Evolutionary conservation across 2,888 invertebrate species (phyloP), one percentile per base, ranked within the genome.

Genomic region (Eueremaeus valkanovi): DNA sequence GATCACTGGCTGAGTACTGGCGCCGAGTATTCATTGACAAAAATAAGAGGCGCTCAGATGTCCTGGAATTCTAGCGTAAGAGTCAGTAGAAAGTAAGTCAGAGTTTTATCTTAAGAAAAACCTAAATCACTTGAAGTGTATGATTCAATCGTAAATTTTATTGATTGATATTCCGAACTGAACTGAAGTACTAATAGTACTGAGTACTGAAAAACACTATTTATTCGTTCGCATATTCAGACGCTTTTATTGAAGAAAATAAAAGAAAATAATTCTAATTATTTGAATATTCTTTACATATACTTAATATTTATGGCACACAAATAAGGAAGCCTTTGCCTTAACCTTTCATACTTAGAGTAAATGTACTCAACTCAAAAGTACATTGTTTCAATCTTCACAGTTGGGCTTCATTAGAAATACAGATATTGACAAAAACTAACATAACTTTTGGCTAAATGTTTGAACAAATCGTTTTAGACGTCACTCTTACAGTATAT

Each of bases 311-410:
- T 70, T 70, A 70, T 70, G 70, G 70, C 70, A 70, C 70, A 70
- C 42, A 70, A 61, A 70, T 70, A 70, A 70, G 70, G 70, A 70
- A 70, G 70, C 70, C 61, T 27, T 70, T 70, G 70, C 70, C 70
- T 70, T 70, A 70, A 70, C 70, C 70, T 45, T 9, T 61, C 8
- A n/a, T 55, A n/a, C n/a, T n/a, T n/a, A n/a, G n/a, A n/a, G n/a
- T n/a, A n/a, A n/a, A n/a, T n/a, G n/a, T n/a, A n/a, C n/a, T n/a
- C n/a, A n/a, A n/a, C n/a, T n/a, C n/a, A n/a, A n/a, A n/a, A n/a
- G n/a, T n/a, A n/a, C n/a, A n/a, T n/a, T n/a, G n/a, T n/a, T n/a
- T n/a, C n/a, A n/a, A n/a, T n/a, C n/a, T n/a, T n/a, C n/a, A n/a
- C n/a, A n/a, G n/a, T n/a, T n/a, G n/a, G n/a, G n/a, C n/a, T n/a